Evolutionary conservation across 2,888 invertebrate species (phyloP).

Genomic region (Pyrochroa serraticornis): DNA sequence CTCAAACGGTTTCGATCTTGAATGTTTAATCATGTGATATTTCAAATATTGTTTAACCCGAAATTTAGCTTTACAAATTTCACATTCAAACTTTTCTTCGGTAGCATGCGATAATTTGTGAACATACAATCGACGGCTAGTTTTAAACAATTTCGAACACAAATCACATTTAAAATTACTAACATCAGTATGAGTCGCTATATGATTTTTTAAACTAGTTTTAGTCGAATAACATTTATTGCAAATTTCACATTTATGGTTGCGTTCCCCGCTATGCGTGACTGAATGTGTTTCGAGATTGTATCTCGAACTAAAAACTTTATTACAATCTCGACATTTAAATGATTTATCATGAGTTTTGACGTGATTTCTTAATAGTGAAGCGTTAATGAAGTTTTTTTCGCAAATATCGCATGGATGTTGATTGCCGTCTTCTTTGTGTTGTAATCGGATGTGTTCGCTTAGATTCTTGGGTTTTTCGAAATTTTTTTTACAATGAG

Average conservation of each 20-base stretch:
- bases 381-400: conserved; percentile 60
- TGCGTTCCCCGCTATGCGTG: conserved; percentile 46
- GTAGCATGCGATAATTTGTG: conserved; percentile 56
- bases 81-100: conserved; percentile 61
- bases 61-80: conserved; percentile 61
- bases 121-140: conserved; percentile 44
- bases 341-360: conserved; percentile 60
- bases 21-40: conserved; percentile 65
- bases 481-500: conserved; percentile 44
- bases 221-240: conserved; percentile 43
- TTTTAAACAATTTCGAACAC: conserved; percentile 46
- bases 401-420: conserved; percentile 62
- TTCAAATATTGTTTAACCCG: conserved; percentile 62
- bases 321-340: conserved; percentile 44
- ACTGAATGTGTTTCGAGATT: conserved; percentile 46
- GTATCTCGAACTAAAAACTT: conserved; percentile 45
- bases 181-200: conserved; percentile 42
- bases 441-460: conserved; percentile 52
- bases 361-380: conserved; percentile 61
- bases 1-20: conserved; percentile 61
- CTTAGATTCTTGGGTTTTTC: conserved; percentile 46
- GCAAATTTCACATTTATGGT: conserved; percentile 44
- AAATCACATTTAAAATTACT: conserved; percentile 42
- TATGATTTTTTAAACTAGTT: conserved; percentile 45
- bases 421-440: conserved; percentile 61